phyloP scores from a whole-genome alignment of 1,140 invertebrate species.

The Drosophila oshimai region DNA sequence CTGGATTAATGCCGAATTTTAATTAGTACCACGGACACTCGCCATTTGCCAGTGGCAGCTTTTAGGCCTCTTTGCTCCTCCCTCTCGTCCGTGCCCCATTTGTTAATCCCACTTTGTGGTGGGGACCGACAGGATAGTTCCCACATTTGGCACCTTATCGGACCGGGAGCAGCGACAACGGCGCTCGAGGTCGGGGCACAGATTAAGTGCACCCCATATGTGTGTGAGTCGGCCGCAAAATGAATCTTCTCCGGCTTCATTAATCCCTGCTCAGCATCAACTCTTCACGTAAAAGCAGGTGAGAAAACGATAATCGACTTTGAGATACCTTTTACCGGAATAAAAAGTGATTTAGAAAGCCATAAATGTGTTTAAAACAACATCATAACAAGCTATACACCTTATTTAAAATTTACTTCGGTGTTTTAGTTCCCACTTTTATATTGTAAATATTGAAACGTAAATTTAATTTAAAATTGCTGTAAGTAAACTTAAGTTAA shows the following conservation, averaged over 20 bases:
- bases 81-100: background rate
- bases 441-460: too few relatives aligned
- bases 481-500: too few relatives aligned
- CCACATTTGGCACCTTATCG: constrained; percentile 74
- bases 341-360: background rate
- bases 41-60: constrained; percentile 15
- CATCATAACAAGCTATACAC: too few relatives aligned
- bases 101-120: constrained; percentile 62
- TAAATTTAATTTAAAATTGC: too few relatives aligned
- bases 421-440: too few relatives aligned
- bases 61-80: background rate
- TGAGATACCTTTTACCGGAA: background rate
- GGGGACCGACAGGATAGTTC: constrained; percentile 47
- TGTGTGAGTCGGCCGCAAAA: constrained; percentile 21
- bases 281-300: constrained; percentile 13
- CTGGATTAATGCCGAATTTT: constrained; percentile 82
- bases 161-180: constrained; percentile 51
- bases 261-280: constrained; percentile 51
- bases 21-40: constrained; percentile 69
- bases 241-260: constrained; percentile 66
- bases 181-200: constrained; percentile 3
- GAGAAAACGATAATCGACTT: background rate
- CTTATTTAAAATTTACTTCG: too few relatives aligned
- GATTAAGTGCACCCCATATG: constrained; percentile 12
- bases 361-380: too few relatives aligned